These are phyloP conservation scores for Chloropsis cyanopogon DNA, from an alignment of 2,113 vertebrate genomes.

Conservation along the genomic window DNA sequence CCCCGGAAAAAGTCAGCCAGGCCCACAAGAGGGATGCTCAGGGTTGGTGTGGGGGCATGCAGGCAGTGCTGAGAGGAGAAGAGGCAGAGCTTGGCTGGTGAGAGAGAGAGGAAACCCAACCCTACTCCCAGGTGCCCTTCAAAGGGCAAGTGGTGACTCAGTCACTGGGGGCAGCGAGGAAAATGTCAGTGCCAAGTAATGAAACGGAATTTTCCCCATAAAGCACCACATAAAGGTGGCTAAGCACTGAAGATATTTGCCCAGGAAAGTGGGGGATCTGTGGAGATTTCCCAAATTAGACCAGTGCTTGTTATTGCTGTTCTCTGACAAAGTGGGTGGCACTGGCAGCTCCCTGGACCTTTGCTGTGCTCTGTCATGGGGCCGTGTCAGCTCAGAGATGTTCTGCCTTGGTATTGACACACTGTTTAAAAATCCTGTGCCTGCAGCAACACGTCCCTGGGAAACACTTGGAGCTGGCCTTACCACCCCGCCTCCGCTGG, in stretches of 20 bases:
- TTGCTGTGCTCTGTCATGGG: rapidly evolving
- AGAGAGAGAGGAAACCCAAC: background rate
- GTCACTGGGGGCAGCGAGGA: background rate
- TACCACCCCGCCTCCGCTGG: background rate
- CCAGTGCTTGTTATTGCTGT: rapidly evolving
- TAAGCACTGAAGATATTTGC: background rate
- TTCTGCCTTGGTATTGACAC: rapidly evolving
- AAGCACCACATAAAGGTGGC: background rate
- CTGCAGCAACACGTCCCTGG: background rate
- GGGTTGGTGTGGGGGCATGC: rapidly evolving
- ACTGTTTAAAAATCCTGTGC: background rate
- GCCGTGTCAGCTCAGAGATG: rapidly evolving
- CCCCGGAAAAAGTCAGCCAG: background rate
- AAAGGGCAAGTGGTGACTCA: background rate
- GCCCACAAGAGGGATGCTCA: background rate
- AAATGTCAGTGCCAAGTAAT: rapidly evolving
- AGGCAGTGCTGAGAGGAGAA: background rate
- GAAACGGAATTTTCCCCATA: background rate
- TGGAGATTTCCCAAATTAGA: background rate
- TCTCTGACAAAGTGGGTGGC: background rate
- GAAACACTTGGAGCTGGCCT: background rate
- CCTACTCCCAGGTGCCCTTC: background rate
- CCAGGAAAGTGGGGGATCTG: background rate
- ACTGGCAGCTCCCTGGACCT: rapidly evolving
- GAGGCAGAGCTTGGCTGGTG: rapidly evolving